Evolutionary conservation across 2,113 vertebrate genomes (phyloP).

Genomic region (Balaenoptera acutorostrata): DNA sequence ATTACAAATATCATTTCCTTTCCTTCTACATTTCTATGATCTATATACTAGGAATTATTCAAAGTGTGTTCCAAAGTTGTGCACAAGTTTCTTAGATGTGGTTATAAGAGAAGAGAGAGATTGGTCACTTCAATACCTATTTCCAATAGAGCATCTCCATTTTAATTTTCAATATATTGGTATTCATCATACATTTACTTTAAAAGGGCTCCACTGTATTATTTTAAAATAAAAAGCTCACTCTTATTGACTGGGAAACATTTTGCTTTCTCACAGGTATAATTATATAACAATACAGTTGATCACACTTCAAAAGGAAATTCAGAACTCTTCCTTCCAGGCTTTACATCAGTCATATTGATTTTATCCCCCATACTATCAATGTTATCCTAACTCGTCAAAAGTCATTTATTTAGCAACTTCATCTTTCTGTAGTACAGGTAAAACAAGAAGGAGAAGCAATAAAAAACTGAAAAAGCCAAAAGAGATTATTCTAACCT

Average conservation of each 20-base stretch:
- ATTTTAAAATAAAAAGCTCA: conserved; percentile 20
- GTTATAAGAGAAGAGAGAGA: neutral
- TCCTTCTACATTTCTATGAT: neutral
- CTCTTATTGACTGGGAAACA: neutral
- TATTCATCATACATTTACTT: neutral
- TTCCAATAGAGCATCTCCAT: neutral
- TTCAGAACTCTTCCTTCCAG: neutral
- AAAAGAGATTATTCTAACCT: neutral
- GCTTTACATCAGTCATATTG: neutral
- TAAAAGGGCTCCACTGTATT: neutral
- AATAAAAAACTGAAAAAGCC: neutral
- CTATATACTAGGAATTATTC: neutral
- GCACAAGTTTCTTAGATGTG: neutral
- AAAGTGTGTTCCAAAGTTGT: neutral
- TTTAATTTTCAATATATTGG: neutral
- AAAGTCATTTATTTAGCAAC: neutral
- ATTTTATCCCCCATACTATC: neutral
- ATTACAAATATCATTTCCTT: neutral
- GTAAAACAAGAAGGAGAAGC: neutral
- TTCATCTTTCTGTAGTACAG: neutral
- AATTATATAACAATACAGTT: neutral
- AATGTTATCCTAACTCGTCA: neutral
- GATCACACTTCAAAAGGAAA: conserved; percentile 9
- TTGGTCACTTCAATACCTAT: neutral
- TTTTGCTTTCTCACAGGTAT: neutral